Base-by-base conservation (phyloP, 2,113 vertebrate genomes). In the Brevimyrus niger region DNA sequence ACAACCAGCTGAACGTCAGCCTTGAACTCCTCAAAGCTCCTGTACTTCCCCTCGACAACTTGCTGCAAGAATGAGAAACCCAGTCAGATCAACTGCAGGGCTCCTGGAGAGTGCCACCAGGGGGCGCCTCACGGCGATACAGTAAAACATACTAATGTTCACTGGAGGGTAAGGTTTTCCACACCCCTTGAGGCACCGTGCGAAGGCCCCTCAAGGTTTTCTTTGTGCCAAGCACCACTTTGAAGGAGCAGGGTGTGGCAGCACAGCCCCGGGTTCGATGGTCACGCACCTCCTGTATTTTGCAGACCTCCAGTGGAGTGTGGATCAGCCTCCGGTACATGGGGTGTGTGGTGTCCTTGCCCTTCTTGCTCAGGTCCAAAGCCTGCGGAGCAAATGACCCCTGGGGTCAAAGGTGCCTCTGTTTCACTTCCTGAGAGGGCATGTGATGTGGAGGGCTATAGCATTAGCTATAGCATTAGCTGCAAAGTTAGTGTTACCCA, bases 251-350 rank as follows among this genome's bases (percentile, higher is more conserved):
- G 27, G 23, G 58, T n/a, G 58, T 61, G 58, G 21, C 23, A 23
- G 27, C 51, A 42, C 86, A 51, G 17, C 9, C 38, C 47, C 31
- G 2, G 80, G 46, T 19, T 69, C 0, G 19, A 80, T 17, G 13
- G 3, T 7, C 21, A 84, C 86, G 88, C 94, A 99, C 98, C 98
- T 99, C 98, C 89, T 99, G 98, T 92, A 99, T 99, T 93, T 97
- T 97, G 89, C 97, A 95, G 90, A 99, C 98, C 88, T 99, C 98
- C 90, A 99, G 97, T 21, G 98, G 96, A 0, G 98, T 98, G 94
- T 99, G 98, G 87, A 99, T 98, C 94, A 99, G 96, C 48, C 98
- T 95, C 94, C 95, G 96, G 95, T 99, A 99, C 97, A 99, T 97
- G 4, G 98, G 97, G 86, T 99, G 98, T 91, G 98, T 99, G 89